Evolutionary conservation across 2,888 invertebrate genomes (phyloP).

Genomic region (Gibbula magus): DNA sequence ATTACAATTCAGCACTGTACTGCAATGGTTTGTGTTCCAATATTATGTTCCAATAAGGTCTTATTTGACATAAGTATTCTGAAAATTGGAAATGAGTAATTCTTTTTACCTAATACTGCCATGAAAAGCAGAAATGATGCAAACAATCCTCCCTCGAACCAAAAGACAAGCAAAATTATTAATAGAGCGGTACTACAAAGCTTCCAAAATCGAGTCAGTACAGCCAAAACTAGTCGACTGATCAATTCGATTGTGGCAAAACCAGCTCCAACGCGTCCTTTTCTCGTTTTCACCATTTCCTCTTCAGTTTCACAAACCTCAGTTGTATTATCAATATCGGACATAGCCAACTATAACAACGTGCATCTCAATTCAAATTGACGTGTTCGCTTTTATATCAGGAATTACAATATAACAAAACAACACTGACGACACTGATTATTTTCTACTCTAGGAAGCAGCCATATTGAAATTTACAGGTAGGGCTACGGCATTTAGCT

Average conservation of each 20-base stretch:
- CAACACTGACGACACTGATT: background rate
- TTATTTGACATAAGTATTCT: too few species aligned
- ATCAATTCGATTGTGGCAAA: conserved; percentile 47
- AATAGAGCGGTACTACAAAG: conserved; percentile 83
- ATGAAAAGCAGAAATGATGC: conserved; percentile 83
- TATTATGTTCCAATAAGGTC: background rate
- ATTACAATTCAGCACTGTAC: too few species aligned
- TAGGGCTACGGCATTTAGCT: conserved; percentile 17
- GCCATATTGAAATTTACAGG: conserved; percentile 5
- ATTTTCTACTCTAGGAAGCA: background rate
- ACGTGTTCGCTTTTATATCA: background rate
- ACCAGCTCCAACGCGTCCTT: conserved; percentile 34
- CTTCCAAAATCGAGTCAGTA: conserved; percentile 84
- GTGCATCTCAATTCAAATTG: background rate
- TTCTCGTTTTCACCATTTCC: conserved; percentile 10
- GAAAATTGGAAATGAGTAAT: too few species aligned
- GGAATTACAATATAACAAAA: background rate
- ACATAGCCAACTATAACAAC: background rate
- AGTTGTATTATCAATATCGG: background rate
- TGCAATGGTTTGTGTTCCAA: background rate
- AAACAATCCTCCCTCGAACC: conserved; percentile 87
- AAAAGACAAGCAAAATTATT: conserved; percentile 86
- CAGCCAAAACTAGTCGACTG: conserved; percentile 48
- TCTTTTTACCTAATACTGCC: conserved; percentile 82
- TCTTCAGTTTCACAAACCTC: background rate